Conservation (phyloP, 2,888 invertebrate genomes). For the Pycnomerus fuliginosus region DNA sequence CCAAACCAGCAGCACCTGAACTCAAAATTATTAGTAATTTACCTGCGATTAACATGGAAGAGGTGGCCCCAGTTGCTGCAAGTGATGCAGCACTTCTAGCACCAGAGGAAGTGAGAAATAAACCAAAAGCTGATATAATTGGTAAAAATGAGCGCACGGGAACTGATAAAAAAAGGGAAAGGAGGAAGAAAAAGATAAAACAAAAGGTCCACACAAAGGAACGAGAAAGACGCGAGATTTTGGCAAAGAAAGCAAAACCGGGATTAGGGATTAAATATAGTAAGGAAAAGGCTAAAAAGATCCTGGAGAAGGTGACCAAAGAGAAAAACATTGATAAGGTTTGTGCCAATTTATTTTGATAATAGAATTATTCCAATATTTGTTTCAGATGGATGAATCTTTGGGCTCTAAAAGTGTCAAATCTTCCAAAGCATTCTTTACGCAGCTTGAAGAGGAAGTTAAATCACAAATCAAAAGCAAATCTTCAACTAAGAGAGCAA, state of each 20-base stretch:
- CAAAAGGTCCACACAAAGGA: constrained; percentile 61
- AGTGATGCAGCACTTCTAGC: constrained; percentile 84
- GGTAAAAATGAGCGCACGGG: constrained; percentile 74
- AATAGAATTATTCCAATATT: constrained; percentile 14
- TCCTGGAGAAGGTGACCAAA: constrained; percentile 65
- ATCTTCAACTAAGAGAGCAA: constrained; percentile 37
- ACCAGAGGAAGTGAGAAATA: constrained; percentile 83
- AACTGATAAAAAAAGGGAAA: constrained; percentile 86
- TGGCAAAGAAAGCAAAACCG: constrained; percentile 56
- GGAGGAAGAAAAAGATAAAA: constrained; percentile 81
- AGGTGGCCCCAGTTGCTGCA: constrained; percentile 88
- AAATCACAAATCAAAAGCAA: constrained; percentile 57
- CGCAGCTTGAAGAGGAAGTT: constrained; percentile 78
- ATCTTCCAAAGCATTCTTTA: constrained; percentile 84
- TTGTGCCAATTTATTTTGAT: constrained; percentile 22
- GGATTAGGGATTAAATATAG: constrained; percentile 58
- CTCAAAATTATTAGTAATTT: constrained; percentile 87
- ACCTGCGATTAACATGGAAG: constrained; percentile 91
- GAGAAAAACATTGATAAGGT: constrained; percentile 66
- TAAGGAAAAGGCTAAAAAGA: constrained; percentile 60
- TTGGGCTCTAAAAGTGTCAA: constrained; percentile 59
- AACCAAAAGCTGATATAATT: constrained; percentile 57
- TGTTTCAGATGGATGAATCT: constrained; percentile 52
- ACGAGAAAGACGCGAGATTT: constrained; percentile 50
- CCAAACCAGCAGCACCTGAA: constrained; percentile 82